These are phyloP conservation scores for Lordiphosa clarofinis DNA, from an alignment of 1,140 invertebrate species.

Conservation along the genomic window DNA sequence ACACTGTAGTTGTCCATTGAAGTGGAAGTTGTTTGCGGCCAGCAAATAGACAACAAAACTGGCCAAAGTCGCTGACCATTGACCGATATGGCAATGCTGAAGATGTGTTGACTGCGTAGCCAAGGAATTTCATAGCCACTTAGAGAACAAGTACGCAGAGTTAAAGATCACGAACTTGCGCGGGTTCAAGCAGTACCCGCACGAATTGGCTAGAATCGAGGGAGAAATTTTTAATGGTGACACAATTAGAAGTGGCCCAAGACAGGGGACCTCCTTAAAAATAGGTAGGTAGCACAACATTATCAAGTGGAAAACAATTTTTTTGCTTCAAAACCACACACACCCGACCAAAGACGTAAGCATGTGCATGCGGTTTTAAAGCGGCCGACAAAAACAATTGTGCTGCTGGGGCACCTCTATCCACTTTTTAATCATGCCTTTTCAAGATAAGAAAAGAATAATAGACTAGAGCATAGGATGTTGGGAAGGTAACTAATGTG, in stretches of 20 bases:
- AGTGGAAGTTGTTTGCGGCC: constrained; percentile 21
- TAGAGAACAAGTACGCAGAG: constrained; percentile 58
- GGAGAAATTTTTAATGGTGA: constrained; percentile 58
- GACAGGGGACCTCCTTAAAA: constrained; percentile 3
- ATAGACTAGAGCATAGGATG: too few relatives aligned
- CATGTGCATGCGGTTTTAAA: too few relatives aligned
- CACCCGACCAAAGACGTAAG: neutral
- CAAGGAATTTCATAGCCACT: constrained; percentile 70
- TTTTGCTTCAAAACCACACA: neutral
- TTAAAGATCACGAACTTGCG: constrained; percentile 72
- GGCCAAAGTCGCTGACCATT: constrained; percentile 68
- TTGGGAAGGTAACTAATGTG: too few relatives aligned
- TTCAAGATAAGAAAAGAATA: too few relatives aligned
- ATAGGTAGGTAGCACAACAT: too few relatives aligned
- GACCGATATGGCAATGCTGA: constrained; percentile 55
- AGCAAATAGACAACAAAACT: constrained; percentile 25
- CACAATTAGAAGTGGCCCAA: constrained; percentile 57
- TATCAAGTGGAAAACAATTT: too few relatives aligned
- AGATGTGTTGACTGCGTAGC: constrained; percentile 50
- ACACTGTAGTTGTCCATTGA: neutral
- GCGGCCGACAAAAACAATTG: too few relatives aligned
- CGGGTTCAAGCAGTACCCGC: constrained; percentile 50
- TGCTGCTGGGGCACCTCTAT: too few relatives aligned
- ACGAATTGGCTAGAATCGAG: constrained; percentile 41
- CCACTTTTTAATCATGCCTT: too few relatives aligned